Base-by-base conservation (phyloP, 2,888 invertebrate genomes). In the Tetragonula carbonaria region DNA sequence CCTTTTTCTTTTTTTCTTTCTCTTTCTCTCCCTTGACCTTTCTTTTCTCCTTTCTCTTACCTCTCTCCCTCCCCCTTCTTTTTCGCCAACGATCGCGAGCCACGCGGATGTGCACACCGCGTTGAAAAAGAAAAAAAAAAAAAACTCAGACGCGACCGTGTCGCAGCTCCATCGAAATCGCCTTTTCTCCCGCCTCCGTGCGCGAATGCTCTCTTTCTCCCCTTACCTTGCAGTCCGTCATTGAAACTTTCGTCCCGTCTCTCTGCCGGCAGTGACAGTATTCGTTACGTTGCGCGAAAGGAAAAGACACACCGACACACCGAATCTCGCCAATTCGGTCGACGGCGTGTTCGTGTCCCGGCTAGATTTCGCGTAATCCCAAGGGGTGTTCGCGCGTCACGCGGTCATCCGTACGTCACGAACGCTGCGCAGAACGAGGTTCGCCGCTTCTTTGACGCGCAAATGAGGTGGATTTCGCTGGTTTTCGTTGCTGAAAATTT, bases 11-110 rank as follows among this genome's bases (percentile, higher is more conserved):
- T 71, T 59, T 55, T 71, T 28, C 38, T 71, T 1, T 6, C n/a
- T 16, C 33, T 33, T 38, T n/a, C 63, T 18, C 51, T 6, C 53
- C 23, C 18, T 53, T 38, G 4, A 21, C 68, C 55, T n/a, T 45
- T 33, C 51, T 53, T 59, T 33, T 16, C 59, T 16, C 28, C 51
- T 33, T 33, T 33, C 33, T 33, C 33, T 33, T 33, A 33, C 33
- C 33, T 66, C 51, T 51, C 23, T 14, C 62, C 18, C 21, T 11
- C 14, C 18, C 21, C 51, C 6, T 6, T 14, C 14, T 51, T 51
- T 62, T n/a, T 14, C 73, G 28, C 28, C 14, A 38, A 70, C 78
- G 78, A 81, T 85, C 74, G 79, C 74, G 73, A 77, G 45, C 75
- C 76, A 57, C 55, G 51, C 33, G 23, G 63, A 62, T 45, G 38